phyloP scores from a whole-genome alignment of 2,888 invertebrate genomes.

The Argyresthia albistria region DNA sequence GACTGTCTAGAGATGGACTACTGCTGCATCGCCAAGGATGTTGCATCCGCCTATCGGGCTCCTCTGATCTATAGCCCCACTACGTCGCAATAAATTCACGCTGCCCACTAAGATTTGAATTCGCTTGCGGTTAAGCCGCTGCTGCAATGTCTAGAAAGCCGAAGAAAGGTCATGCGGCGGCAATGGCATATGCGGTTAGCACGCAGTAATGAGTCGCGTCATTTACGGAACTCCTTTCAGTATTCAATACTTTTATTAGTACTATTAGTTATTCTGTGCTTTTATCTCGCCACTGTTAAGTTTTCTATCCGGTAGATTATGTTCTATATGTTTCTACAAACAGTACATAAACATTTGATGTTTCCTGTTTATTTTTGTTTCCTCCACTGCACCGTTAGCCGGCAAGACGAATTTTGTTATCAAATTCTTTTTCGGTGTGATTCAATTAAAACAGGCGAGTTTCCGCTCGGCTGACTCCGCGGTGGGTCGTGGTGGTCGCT shows the following conservation, averaged over 20 bases:
- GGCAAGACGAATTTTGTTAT: not conserved
- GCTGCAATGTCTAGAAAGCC: slow-evolving; percentile 23
- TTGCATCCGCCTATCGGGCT: slow-evolving; percentile 20
- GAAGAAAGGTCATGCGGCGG: slow-evolving; percentile 14
- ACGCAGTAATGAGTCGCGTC: not conserved
- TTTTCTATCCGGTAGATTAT: not conserved
- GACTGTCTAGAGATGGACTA: not conserved
- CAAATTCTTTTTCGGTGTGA: slow-evolving; percentile 24
- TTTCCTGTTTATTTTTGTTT: not conserved
- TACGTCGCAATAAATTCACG: slow-evolving; percentile 27
- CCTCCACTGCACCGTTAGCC: not conserved
- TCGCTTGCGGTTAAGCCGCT: slow-evolving; percentile 26
- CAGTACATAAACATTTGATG: no score
- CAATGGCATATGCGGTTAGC: slow-evolving; percentile 3
- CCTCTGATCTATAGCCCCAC: slow-evolving; percentile 11
- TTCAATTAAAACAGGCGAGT: slow-evolving; percentile 43
- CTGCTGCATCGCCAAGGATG: not conserved
- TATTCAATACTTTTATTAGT: no score
- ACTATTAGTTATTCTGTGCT: no score
- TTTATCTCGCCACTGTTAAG: not conserved
- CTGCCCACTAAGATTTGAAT: slow-evolving; percentile 30
- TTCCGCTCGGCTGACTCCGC: slow-evolving; percentile 32
- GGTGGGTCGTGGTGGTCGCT: slow-evolving; percentile 24
- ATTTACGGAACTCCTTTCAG: not conserved
- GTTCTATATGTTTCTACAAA: no score